A percentile compares a stretch with the other conserved stretches of the same genome.
phyloP scores from a whole-genome alignment of 2,113 vertebrate genomes.

The Pygoscelis adeliae region DNA sequence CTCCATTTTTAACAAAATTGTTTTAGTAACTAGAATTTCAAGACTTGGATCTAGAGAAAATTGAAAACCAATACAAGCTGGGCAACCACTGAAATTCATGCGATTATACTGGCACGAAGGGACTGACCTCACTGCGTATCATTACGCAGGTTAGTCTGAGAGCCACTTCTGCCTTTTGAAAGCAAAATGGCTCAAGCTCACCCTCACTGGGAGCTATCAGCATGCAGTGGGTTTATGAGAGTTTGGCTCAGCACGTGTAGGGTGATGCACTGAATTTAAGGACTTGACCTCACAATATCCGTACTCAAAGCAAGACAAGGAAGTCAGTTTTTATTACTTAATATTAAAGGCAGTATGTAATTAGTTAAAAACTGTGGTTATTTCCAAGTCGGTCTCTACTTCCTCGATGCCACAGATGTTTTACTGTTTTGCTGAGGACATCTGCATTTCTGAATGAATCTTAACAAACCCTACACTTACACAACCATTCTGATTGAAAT shows the following conservation, averaged over 20 bases:
- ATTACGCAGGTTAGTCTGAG: background rate
- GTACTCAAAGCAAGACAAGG: background rate
- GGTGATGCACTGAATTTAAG: background rate
- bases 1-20: background rate
- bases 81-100: background rate
- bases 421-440: background rate
- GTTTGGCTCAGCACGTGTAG: background rate
- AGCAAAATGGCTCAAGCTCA: background rate
- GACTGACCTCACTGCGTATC: background rate
- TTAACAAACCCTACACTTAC: background rate
- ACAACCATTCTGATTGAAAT: background rate
- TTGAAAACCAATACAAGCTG: background rate
- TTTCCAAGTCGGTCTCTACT: background rate
- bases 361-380: background rate
- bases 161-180: background rate
- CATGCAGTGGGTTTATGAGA: rapidly evolving
- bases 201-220: background rate
- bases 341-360: background rate
- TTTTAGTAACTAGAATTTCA: background rate
- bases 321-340: background rate
- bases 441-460: background rate
- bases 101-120: background rate
- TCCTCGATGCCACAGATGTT: background rate
- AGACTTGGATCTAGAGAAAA: background rate
- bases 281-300: background rate